These are phyloP conservation scores for Scolopax bukidnonensis DNA, from an alignment of 2,797 vertebrate genomes.

Conservation along the genomic window DNA sequence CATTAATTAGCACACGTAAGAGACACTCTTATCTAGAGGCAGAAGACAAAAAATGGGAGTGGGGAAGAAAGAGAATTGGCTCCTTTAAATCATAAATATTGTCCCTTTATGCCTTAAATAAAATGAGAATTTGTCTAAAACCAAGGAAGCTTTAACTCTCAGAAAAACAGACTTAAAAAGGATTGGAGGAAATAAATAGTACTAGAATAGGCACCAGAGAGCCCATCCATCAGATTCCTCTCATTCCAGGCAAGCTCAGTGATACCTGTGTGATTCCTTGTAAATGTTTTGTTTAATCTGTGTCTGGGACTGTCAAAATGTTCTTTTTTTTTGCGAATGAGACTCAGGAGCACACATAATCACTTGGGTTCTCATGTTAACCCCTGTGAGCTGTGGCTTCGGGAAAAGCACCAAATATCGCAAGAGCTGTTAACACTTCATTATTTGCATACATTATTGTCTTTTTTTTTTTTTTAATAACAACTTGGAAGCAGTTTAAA, in stretches of 20 bases:
- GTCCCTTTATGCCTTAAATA: background rate
- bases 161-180: background rate
- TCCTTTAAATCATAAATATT: background rate
- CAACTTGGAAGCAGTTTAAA: slow-evolving; percentile 3
- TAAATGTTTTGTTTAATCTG: background rate
- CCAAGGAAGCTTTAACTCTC: background rate
- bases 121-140: background rate
- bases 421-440: background rate
- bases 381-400: background rate
- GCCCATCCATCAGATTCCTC: background rate
- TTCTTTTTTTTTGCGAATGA: background rate
- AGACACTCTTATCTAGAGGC: background rate
- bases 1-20: slow-evolving; percentile 33
- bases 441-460: background rate
- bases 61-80: background rate
- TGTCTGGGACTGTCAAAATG: background rate
- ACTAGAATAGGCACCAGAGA: background rate
- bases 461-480: background rate
- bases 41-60: background rate
- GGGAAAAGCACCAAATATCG: background rate
- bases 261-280: background rate
- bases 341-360: background rate
- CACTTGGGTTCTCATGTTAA: background rate
- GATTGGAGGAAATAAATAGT: background rate
- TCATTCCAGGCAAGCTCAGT: background rate